Base-by-base conservation (phyloP, 2,797 vertebrate species). In the Micrastur ruficollis region DNA sequence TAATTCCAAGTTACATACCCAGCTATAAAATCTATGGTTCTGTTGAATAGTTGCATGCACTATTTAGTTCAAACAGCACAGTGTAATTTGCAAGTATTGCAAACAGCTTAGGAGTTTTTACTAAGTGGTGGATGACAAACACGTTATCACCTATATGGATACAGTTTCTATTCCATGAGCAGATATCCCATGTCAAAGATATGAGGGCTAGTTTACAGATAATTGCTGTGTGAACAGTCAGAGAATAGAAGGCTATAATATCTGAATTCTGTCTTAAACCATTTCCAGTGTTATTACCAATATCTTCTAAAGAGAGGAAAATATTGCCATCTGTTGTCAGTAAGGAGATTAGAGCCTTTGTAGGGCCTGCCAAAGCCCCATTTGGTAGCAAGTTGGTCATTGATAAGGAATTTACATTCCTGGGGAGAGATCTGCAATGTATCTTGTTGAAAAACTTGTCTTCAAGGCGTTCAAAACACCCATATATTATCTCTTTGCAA, bases 251-350 rank as follows among this genome's bases (percentile, higher is more conserved):
- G 14, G 11, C 29, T 88, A 19, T 38, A 62, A 83, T 73, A 61
- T 75, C 40, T 49, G 40, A 85, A 40, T 93, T 91, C 31, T 61
- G 27, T 38, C 36, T 80, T 68, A 36, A 68, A 72, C 34, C 20
- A 18, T 72, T 85, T 52, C 46, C 40, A 56, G 14, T 31, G 10
- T 47, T 76, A 42, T 44, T 75, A 44, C 34, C 59, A 56, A 19
- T 42, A 7, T 53, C 55, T 80, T 42, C 59, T 56, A 66, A 76
- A 70, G 61, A 76, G 82, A 80, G 72, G 83, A 70, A 58, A 83
- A 95, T 80, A 46, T 86, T 95, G 76, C 68, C 52, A 42, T 68
- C 67, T 89, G 81, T 91, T 91, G 67, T 85, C 65, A 65, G 46
- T 74, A 88, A 73, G 59, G 47, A 85, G 46, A 40, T 19, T 5